These are phyloP conservation scores for Phytoseiulus persimilis DNA, from an alignment of 2,888 invertebrate species.

Conservation along the genomic window DNA sequence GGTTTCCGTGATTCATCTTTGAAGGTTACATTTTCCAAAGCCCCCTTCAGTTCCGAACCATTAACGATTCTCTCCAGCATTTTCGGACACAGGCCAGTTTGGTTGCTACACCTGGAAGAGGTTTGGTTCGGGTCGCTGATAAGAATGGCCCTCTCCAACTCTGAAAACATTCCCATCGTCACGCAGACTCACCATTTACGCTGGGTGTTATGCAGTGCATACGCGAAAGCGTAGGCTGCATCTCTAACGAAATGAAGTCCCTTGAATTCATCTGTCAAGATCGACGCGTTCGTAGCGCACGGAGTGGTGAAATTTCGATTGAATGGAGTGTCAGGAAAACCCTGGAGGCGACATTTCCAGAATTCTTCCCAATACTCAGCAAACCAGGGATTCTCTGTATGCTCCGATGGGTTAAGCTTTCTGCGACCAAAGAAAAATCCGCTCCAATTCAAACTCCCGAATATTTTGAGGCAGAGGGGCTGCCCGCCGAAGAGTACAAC, in stretches of 20 bases:
- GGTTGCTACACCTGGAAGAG: slow-evolving; percentile 48
- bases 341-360: slow-evolving; percentile 49
- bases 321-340: slow-evolving; percentile 41
- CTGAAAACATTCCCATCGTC: not conserved
- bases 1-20: slow-evolving; percentile 53
- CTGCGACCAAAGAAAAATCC: not conserved
- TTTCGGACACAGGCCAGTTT: slow-evolving; percentile 50
- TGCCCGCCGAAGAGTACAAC: no score
- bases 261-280: slow-evolving; percentile 42
- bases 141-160: not conserved
- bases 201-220: slow-evolving; percentile 54
- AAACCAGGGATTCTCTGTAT: slow-evolving; percentile 54
- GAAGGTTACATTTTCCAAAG: slow-evolving; percentile 54
- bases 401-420: slow-evolving; percentile 15
- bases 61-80: slow-evolving; percentile 51
- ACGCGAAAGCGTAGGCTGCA: slow-evolving; percentile 55
- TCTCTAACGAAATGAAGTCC: slow-evolving; percentile 55
- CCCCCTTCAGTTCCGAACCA: slow-evolving; percentile 50
- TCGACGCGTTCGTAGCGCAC: slow-evolving; percentile 40
- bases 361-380: slow-evolving; percentile 54
- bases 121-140: no score
- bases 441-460: no score
- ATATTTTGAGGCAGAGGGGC: no score
- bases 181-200: slow-evolving; percentile 7
- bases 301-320: slow-evolving; percentile 40